Percentiles rank a stretch among this genome's conserved stretches.
Evolutionary conservation across 2,797 vertebrate species (phyloP).

Genomic region (Leptodactylus fallax): DNA sequence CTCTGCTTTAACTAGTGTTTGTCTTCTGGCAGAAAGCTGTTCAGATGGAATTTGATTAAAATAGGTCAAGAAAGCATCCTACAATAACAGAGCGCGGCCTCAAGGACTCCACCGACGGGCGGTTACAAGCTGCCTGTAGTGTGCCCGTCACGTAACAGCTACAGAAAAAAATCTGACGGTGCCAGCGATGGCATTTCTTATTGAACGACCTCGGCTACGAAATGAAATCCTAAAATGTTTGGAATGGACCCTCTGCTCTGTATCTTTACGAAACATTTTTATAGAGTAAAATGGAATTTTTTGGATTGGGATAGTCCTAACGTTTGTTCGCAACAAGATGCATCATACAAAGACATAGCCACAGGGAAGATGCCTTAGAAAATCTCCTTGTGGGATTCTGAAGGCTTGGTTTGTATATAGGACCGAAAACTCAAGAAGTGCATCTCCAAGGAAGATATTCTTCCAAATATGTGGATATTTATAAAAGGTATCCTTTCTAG

Average conservation of each 20-base stretch:
- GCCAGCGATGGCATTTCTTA: neutral
- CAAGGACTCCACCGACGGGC: neutral
- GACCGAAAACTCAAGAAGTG: neutral
- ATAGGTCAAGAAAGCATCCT: constrained; percentile 51
- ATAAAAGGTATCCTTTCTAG: too few species aligned
- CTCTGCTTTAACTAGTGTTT: constrained; percentile 30
- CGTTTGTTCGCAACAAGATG: too few species aligned
- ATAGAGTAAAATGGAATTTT: neutral
- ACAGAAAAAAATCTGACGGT: neutral
- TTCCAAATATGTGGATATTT: too few species aligned
- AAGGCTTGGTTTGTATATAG: neutral
- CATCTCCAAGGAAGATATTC: too few species aligned
- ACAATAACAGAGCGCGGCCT: constrained; percentile 36
- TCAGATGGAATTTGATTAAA: constrained; percentile 43
- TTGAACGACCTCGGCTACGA: neutral
- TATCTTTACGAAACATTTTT: neutral
- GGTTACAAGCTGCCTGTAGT: neutral
- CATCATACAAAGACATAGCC: neutral
- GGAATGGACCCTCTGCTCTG: neutral
- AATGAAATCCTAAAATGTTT: neutral
- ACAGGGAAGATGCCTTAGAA: neutral
- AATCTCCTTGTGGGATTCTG: neutral
- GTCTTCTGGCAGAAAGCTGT: constrained; percentile 23
- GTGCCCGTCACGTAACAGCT: neutral
- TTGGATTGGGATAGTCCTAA: neutral